phyloP scores from a whole-genome alignment of 2,113 vertebrate genomes.

The Cepphus grylle region DNA sequence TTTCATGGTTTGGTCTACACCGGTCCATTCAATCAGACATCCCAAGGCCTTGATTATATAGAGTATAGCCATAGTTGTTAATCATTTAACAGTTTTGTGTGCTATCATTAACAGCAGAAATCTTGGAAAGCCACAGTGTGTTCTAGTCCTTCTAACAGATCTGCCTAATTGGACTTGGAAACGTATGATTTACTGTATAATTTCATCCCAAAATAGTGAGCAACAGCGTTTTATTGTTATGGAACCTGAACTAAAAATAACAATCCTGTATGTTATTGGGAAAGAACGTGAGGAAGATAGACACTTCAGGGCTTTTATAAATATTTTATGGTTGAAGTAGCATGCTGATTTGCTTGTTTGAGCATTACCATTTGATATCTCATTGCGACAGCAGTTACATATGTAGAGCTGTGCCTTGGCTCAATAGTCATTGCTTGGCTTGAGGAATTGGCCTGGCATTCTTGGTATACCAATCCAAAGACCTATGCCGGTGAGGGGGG shows the following conservation, averaged over 20 bases:
- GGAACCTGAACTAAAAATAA: background rate
- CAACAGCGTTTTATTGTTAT: background rate
- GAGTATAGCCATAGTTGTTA: background rate
- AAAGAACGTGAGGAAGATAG: background rate
- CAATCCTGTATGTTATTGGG: background rate
- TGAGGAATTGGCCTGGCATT: background rate
- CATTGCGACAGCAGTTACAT: conserved; percentile 6
- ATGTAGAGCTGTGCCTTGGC: background rate
- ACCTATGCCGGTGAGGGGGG: background rate
- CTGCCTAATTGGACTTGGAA: background rate
- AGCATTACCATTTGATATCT: conserved; percentile 20
- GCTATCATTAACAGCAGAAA: background rate
- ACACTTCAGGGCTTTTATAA: conserved; percentile 15
- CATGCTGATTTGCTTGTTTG: background rate
- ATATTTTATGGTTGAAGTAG: conserved; percentile 40
- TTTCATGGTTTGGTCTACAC: background rate
- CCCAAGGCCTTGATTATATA: background rate
- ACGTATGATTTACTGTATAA: background rate
- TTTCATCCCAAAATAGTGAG: background rate
- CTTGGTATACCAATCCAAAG: background rate
- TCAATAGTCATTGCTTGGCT: background rate
- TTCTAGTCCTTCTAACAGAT: background rate
- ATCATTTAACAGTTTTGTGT: background rate
- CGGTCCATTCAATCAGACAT: background rate
- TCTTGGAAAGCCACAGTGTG: background rate